Conservation (phyloP, 2,113 vertebrate species). For the Neopipo cinnamomea region DNA sequence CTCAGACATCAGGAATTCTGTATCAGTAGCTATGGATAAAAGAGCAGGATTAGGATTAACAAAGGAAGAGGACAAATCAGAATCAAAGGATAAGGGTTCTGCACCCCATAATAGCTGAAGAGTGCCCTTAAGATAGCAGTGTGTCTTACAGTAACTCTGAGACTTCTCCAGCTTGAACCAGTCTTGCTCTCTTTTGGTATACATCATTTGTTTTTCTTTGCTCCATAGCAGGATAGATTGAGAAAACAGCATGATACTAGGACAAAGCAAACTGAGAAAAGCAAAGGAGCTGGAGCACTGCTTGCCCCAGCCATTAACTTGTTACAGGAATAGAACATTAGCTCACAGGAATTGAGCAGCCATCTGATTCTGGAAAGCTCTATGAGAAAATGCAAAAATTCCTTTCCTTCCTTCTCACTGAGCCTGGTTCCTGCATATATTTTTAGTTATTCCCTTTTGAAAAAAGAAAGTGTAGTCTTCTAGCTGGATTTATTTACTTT, state of each 20-base stretch:
- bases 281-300: not conserved
- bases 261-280: not conserved
- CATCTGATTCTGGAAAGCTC: not conserved
- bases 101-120: not conserved
- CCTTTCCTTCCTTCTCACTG: not conserved
- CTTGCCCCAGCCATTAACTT: not conserved
- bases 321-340: not conserved
- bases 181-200: not conserved
- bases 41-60: not conserved
- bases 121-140: not conserved
- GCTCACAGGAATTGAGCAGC: not conserved
- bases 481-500: constrained; percentile 32
- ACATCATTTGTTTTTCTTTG: not conserved
- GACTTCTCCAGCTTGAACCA: not conserved
- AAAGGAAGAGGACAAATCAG: not conserved
- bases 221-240: not conserved
- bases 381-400: not conserved
- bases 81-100: not conserved
- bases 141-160: not conserved
- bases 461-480: not conserved
- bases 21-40: not conserved
- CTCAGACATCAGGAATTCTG: not conserved
- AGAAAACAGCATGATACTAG: not conserved
- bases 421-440: not conserved
- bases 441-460: not conserved